Base-by-base conservation (phyloP, 2,888 invertebrate species). In the Sarcophaga rosellei region DNA sequence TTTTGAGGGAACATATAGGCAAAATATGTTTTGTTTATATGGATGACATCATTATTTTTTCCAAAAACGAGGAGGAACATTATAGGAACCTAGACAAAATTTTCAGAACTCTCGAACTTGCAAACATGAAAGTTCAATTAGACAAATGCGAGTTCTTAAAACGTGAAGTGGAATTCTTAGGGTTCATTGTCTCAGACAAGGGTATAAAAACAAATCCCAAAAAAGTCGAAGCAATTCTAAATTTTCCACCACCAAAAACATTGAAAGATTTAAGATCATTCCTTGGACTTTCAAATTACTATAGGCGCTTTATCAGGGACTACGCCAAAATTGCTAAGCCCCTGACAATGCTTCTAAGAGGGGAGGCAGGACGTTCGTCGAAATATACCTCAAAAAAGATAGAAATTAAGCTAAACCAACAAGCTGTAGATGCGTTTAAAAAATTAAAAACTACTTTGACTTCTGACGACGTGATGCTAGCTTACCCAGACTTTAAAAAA, bases 1-100 rank as follows among this genome's bases (percentile, higher is more conserved):
- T 66, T n/a, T 20, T 66, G 20, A 44, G 66, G n/a, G 35, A 44
- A 11, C n/a, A 15, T 66, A 35, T 44, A 11, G 21, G 61, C 10
- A 61, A 61, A n/a, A 20, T 61, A 61, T 61, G 61, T 21, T 61
- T n/a, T 21, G 63, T 79, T 35, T 70, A 79, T 62, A 79, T 79
- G 59, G 78, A 79, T 23, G 78, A 79, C 25, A 66, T 76, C 15
- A 76, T 76, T 11, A 79, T 79, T 17, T 79, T 79, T 21, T 61
- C 59, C 1, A 44, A 70, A 79, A 23, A 79, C 12, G 78, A 57
- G 44, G 10, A 65, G 59, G 21, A 44, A 21, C 63, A 65, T 44
- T 25, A 47, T n/a, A 57, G 66, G 11, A 47, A 75, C 23, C 12
- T 75, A 20, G 17, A 65, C 15, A 65, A 20, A 8, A 23, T 76